Evolutionary conservation across 2,888 invertebrate genomes (phyloP), one percentile per base, ranked within the genome.

Genomic region (Eristalis tenax): DNA sequence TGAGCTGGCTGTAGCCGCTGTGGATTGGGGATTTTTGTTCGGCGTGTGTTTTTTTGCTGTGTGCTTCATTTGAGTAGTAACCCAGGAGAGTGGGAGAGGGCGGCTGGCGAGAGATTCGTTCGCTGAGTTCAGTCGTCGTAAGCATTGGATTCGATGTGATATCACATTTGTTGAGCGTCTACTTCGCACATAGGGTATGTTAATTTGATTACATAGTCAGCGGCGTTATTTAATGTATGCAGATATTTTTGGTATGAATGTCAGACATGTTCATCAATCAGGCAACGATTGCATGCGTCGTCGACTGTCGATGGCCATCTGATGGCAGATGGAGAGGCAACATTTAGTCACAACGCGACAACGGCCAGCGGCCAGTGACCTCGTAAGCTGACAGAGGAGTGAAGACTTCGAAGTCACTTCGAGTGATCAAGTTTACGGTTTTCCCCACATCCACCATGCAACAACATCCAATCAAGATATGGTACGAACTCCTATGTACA

Each of bases 121-220:
- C 78, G 68, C 63, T 83, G 56, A 73, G 78, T 83, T 83, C 77
- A 74, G 74, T 73, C 78, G 65, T 43, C 78, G 65, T 43, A 78
- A 64, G 65, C 74, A 65, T 59, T 74, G 56, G 70, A 56, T 35
- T 50, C 63, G 77, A 86, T 85, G 81, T 70, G 66, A 71, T 86
- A 57, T 74, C 32, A 32, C 32, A 50, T 80, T 68, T 61, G 11
- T 75, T 75, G 11, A 61, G 10, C 43, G 50, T 50, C 38, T 35
- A 28, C 64, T 38, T 40, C 61, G 40, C 26, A 5, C 56, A 78
- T 77, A 77, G 77, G 81, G 81, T 74, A 73, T 74, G 73, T 65
- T 77, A 77, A 81, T 85, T 77, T 65, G 81, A 85, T 81, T 75
- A 69, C 59, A 65, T 83, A 59, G 65, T 38, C 69, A 70, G 61